Conservation (phyloP, 2,888 invertebrate species). For the Drosophila hamatofila region DNA sequence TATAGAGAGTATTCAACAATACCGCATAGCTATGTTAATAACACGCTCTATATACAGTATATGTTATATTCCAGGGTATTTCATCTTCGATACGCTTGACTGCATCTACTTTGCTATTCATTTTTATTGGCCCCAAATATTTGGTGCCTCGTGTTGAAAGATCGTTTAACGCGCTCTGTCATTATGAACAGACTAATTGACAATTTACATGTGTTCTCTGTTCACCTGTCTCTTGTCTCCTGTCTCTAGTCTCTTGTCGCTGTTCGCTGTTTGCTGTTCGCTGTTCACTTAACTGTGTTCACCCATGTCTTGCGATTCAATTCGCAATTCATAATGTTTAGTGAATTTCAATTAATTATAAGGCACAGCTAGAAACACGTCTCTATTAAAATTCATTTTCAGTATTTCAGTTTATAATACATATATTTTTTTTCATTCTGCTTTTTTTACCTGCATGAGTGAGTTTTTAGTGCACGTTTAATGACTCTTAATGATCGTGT, state of each 20-base stretch:
- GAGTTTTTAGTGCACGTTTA: conserved; percentile 44
- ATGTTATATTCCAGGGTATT: conserved; percentile 4
- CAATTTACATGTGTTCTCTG: conserved; percentile 40
- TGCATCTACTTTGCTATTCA: not conserved
- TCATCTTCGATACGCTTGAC: not conserved
- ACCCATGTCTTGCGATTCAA: conserved; percentile 6
- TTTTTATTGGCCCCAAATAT: conserved; percentile 8
- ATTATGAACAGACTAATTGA: conserved; percentile 45
- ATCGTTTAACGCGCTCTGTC: conserved; percentile 22
- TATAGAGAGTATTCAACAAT: too few species aligned
- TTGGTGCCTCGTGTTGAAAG: conserved; percentile 24
- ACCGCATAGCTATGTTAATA: too few species aligned
- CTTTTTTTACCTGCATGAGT: conserved; percentile 31
- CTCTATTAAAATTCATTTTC: conserved; percentile 3
- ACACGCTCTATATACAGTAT: too few species aligned
- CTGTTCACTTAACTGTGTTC: conserved; percentile 1
- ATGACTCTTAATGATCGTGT: conserved; percentile 45
- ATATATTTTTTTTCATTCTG: not conserved
- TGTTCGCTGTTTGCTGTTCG: not conserved
- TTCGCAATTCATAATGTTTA: conserved; percentile 22
- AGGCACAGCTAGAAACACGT: conserved; percentile 17
- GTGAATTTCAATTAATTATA: conserved; percentile 48
- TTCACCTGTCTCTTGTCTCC: not conserved
- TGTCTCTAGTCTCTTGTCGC: not conserved
- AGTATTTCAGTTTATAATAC: too few species aligned